Conservation (phyloP, 2,113 vertebrate genomes). For the Tetrao urogallus region DNA sequence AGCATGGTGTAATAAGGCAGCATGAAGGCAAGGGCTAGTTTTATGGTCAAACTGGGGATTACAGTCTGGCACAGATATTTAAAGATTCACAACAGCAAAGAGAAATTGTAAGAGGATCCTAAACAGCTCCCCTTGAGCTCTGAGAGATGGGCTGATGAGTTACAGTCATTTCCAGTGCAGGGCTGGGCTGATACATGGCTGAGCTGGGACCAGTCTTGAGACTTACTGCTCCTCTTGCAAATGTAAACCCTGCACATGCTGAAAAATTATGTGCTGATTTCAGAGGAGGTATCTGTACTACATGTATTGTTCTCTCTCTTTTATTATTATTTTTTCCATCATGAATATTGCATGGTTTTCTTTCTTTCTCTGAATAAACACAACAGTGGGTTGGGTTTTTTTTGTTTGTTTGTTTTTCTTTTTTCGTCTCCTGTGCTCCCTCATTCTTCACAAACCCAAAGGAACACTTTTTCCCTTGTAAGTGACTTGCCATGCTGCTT, state of each 20-base stretch:
- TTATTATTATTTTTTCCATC: background rate
- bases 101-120: background rate
- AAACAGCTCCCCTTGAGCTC: background rate
- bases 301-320: background rate
- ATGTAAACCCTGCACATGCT: background rate
- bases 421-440: background rate
- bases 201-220: background rate
- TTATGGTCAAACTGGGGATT: constrained; percentile 11
- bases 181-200: background rate
- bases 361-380: background rate
- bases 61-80: background rate
- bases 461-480: background rate
- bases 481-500: background rate
- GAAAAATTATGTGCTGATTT: background rate
- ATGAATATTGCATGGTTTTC: background rate
- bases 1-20: background rate
- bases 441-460: background rate
- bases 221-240: background rate
- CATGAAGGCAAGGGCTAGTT: background rate
- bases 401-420: too few species aligned
- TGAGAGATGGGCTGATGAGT: background rate
- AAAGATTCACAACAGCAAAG: background rate
- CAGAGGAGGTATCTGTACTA: background rate
- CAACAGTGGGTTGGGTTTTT: background rate
- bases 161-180: background rate